Evolutionary conservation across 2,113 vertebrate species (phyloP).

Genomic region (Octodon degus): DNA sequence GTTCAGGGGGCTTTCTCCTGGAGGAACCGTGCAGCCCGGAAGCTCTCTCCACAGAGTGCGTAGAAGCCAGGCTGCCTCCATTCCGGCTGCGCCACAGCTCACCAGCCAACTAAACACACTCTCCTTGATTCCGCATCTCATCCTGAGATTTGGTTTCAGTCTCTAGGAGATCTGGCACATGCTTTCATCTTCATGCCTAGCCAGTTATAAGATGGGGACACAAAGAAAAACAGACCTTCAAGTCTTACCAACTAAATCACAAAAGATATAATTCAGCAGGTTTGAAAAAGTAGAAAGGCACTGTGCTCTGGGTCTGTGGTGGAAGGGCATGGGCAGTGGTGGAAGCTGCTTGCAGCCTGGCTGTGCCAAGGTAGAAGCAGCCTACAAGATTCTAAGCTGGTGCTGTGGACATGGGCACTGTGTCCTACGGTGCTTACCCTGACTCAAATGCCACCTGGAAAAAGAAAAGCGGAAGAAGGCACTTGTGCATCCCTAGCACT

Average conservation of each 20-base stretch:
- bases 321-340: background rate
- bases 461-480: background rate
- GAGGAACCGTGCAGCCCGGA: background rate
- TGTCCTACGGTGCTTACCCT: background rate
- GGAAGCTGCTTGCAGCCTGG: background rate
- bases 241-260: slow-evolving; percentile 22
- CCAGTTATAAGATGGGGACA: slow-evolving; percentile 46
- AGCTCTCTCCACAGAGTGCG: background rate
- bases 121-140: background rate
- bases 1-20: background rate
- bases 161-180: background rate
- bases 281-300: slow-evolving; percentile 6
- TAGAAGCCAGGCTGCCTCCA: background rate
- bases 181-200: slow-evolving; percentile 9
- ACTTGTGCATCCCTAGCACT: background rate
- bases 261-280: background rate
- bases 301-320: background rate
- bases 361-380: background rate
- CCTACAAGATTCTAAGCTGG: background rate
- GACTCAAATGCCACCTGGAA: background rate
- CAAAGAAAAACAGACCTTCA: background rate
- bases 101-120: slow-evolving; percentile 27
- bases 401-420: background rate
- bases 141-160: slow-evolving; percentile 26
- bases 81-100: background rate